A percentile compares a stretch with the other conserved stretches of the same genome.
Conservation (phyloP, 2,797 vertebrate genomes). For the Diplodus puntazzo region DNA sequence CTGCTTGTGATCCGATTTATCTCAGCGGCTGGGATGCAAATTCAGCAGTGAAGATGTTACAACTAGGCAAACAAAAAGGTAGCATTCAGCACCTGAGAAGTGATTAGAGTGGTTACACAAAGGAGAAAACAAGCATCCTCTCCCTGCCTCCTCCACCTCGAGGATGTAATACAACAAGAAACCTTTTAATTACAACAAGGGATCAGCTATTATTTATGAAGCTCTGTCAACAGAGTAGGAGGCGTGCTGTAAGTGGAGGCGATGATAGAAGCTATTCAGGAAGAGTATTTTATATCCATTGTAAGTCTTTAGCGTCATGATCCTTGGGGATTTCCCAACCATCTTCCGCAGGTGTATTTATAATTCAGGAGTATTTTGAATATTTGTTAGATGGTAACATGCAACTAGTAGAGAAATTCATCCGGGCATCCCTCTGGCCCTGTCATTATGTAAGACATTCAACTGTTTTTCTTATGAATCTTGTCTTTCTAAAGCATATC, state of each 20-base stretch:
- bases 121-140: constrained; percentile 50
- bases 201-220: constrained; percentile 70
- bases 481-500: constrained; percentile 16
- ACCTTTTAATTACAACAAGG: constrained; percentile 74
- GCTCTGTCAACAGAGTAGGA: constrained; percentile 63
- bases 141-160: constrained; percentile 47
- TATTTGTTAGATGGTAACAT: constrained; percentile 64
- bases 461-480: constrained; percentile 34
- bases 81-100: constrained; percentile 26
- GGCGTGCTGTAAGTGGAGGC: constrained; percentile 53
- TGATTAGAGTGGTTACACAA: constrained; percentile 46
- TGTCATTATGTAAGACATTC: constrained; percentile 52
- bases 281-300: constrained; percentile 50
- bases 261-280: constrained; percentile 40
- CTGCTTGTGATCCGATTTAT: constrained; percentile 52
- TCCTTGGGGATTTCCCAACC: constrained; percentile 38
- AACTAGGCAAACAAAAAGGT: constrained; percentile 30
- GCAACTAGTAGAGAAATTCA: constrained; percentile 30
- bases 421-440: constrained; percentile 13
- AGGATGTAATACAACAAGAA: constrained; percentile 71
- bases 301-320: constrained; percentile 27
- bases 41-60: constrained; percentile 25
- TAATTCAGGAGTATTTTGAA: constrained; percentile 60
- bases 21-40: constrained; percentile 32
- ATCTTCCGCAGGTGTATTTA: constrained; percentile 42